A percentile compares a stretch with the other conserved stretches of the same genome.
These are phyloP conservation scores for Poicephalus meyeri DNA, from an alignment of 2,113 vertebrate species.

Conservation along the genomic window DNA sequence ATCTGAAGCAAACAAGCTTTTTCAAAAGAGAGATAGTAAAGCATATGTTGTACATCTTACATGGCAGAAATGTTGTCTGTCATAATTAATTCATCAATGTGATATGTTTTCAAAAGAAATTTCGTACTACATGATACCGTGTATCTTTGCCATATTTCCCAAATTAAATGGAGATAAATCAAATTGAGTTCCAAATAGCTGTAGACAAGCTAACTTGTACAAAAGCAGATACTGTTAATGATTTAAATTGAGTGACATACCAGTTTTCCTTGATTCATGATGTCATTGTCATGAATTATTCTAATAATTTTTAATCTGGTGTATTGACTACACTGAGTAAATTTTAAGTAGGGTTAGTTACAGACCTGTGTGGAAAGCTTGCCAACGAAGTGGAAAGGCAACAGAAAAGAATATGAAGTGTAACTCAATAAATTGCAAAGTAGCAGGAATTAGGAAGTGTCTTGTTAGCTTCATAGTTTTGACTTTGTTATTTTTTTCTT, in stretches of 20 bases:
- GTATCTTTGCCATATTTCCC: background rate
- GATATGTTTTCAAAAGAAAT: background rate
- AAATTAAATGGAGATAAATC: background rate
- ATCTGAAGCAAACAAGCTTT: background rate
- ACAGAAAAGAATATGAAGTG: background rate
- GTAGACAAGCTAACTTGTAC: background rate
- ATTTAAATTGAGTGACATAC: background rate
- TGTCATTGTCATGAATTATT: background rate
- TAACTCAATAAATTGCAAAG: background rate
- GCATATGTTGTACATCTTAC: background rate
- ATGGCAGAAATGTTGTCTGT: background rate
- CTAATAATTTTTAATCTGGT: background rate
- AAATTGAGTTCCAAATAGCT: background rate
- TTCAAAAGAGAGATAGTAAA: background rate
- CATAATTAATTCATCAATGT: background rate
- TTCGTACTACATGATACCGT: background rate
- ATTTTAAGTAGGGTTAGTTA: background rate
- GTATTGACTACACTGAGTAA: background rate
- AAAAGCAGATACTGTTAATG: background rate
- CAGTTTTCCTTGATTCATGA: background rate
- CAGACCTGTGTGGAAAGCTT: background rate
- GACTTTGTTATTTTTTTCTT: background rate
- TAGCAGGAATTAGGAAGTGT: background rate
- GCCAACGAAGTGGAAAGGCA: background rate
- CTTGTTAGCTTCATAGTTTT: background rate